Evolutionary conservation across 2,888 invertebrate genomes (phyloP).

Genomic region (Anthoptus insignis): DNA sequence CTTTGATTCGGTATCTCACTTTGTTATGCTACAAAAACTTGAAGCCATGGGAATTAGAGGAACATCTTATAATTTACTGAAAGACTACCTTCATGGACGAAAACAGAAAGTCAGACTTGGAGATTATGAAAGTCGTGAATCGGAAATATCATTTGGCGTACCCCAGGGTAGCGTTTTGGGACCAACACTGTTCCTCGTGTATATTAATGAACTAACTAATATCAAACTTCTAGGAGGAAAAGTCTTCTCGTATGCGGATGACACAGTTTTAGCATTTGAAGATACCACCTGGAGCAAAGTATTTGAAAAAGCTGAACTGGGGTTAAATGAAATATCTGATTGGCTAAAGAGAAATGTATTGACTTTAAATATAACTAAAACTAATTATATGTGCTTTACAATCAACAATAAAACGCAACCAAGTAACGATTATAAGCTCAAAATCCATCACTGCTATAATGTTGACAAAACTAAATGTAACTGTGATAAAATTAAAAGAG

Average conservation of each 20-base stretch:
- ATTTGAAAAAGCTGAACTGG: conserved; percentile 16
- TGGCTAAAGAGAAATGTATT: conserved; percentile 31
- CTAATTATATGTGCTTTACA: conserved; percentile 29
- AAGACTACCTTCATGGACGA: background rate
- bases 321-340: conserved; percentile 16
- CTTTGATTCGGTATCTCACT: conserved; percentile 41
- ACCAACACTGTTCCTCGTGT: conserved; percentile 26
- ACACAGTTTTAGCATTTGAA: conserved; percentile 36
- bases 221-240: conserved; percentile 12
- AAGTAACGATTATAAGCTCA: conserved; percentile 3
- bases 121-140: background rate
- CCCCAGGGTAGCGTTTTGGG: conserved; percentile 30
- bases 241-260: conserved; percentile 36
- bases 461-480: background rate
- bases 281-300: conserved; percentile 27
- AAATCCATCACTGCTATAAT: background rate
- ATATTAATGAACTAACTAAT: conserved; percentile 15
- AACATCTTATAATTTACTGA: conserved; percentile 3
- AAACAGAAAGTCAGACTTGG: background rate
- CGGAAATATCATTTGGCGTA: background rate
- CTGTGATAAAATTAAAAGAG: conserved; percentile 5
- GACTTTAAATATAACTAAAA: conserved; percentile 37
- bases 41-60: conserved; percentile 36
- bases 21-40: conserved; percentile 24
- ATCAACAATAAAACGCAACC: conserved; percentile 5